Evolutionary conservation across 2,113 vertebrate species (phyloP).

Genomic region (Melanostigma gelatinosum): DNA sequence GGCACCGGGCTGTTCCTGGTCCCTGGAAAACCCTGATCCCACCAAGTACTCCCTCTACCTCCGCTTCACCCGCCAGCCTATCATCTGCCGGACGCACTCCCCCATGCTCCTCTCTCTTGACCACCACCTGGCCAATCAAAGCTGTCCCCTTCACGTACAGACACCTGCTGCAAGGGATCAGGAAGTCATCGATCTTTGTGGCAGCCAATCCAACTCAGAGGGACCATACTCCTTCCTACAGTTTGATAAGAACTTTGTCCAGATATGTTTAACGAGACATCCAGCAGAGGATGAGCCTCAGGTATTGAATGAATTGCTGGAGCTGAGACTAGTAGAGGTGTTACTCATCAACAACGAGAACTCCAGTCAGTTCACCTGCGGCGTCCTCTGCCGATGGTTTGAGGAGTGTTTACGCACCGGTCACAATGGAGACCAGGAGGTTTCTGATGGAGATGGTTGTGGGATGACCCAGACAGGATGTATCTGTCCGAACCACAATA

Average conservation of each 20-base stretch:
- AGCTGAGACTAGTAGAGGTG: conserved; percentile 93
- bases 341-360: conserved; percentile 99
- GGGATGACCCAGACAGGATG: conserved; percentile 94
- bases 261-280: conserved; percentile 88
- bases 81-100: conserved; percentile 91
- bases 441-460: conserved; percentile 79
- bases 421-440: conserved; percentile 69
- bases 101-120: conserved; percentile 96
- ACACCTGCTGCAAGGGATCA: conserved; percentile 76
- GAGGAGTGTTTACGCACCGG: conserved; percentile 91
- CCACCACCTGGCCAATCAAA: conserved; percentile 96
- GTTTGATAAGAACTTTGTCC: conserved; percentile 99
- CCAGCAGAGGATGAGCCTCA: conserved; percentile 67
- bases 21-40: conserved; percentile 97
- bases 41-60: conserved; percentile 99
- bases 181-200: conserved; percentile 89
- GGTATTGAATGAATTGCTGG: conserved; percentile 86
- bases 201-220: conserved; percentile 66
- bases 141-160: conserved; percentile 84
- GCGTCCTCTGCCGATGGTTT: conserved; percentile 96
- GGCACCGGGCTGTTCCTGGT: conserved; percentile 95
- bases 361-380: conserved; percentile 97
- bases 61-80: conserved; percentile 92
- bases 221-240: conserved; percentile 92
- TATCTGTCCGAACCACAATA: conserved; percentile 88